These are phyloP conservation scores for Onychomys leucogaster DNA, from an alignment of 2,797 vertebrate genomes.

Conservation along the genomic window DNA sequence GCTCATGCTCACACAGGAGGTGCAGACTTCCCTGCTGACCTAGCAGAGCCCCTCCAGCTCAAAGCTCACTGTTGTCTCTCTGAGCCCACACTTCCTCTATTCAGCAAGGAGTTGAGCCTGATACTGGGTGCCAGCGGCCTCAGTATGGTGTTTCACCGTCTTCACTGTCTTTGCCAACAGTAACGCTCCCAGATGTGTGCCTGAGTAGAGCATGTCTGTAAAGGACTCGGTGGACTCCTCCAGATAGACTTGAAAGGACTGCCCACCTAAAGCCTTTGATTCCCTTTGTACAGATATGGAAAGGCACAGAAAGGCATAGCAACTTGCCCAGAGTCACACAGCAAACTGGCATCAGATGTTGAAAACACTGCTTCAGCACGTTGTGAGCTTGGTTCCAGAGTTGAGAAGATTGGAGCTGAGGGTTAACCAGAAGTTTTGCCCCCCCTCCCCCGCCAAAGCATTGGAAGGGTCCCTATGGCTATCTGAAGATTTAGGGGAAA, in stretches of 20 bases:
- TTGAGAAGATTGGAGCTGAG: not conserved
- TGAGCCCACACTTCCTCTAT: not conserved
- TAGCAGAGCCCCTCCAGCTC: not conserved
- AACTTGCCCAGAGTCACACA: constrained; percentile 62
- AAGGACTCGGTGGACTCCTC: not conserved
- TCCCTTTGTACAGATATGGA: constrained; percentile 4
- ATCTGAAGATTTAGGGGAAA: not conserved
- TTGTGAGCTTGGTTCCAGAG: not conserved
- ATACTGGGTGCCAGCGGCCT: not conserved
- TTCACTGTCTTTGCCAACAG: not conserved
- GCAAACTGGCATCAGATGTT: constrained; percentile 11
- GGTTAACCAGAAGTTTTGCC: not conserved
- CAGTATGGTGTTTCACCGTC: not conserved
- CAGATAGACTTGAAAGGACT: not conserved
- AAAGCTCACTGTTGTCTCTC: not conserved
- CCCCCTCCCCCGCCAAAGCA: not conserved
- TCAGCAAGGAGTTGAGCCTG: not conserved
- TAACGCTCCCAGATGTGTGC: not conserved
- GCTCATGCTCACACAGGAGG: fast-evolving
- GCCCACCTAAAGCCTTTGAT: not conserved
- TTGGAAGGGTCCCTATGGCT: not conserved
- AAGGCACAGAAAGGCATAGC: constrained; percentile 39
- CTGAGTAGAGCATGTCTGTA: not conserved
- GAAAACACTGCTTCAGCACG: not conserved
- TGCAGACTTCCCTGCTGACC: not conserved